Evolutionary conservation across 2,797 vertebrate genomes (phyloP), one percentile per base, ranked within the genome.

Genomic region (Phoeniculus purpureus): DNA sequence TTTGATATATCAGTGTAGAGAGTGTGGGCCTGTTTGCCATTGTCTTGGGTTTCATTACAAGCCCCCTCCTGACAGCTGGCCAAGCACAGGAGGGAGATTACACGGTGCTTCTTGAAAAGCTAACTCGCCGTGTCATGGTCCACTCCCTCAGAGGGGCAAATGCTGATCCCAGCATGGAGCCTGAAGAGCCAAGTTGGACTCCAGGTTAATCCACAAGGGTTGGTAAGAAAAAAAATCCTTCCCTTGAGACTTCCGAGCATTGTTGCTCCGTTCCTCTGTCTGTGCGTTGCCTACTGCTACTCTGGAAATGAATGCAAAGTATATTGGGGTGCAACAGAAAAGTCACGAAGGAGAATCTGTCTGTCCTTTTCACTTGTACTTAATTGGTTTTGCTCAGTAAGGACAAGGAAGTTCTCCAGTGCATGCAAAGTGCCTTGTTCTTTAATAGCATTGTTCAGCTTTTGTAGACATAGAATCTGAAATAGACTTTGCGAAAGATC

Each of bases 61-160:
- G 6, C 18, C 10, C 48, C 5, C 45, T 87, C 12, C 65, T 61
- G 58, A 51, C 65, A 82, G 26, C 65, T 92, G 43, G 50, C 23
- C 0, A 1, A 58, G 68, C 13, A 54, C 32, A 58, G 59, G 58
- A 74, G 12, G 48, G 37, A 70, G 34, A 58, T 92, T 43, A 65
- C 18, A 3, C 1, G 1, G 37, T 51, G 20, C 6, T 58, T 87
- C 73, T 55, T 87, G 51, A 29, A 62, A 83, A 91, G 23, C 25
- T 71, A 43, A 74, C 50, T 73, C 0, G 0, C 52, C 17, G 1
- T 0, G 1, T 65, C 73, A 8, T 15, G 22, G 50, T 71, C 58
- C 64, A 16, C 16, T 66, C 43, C n/a, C 51, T 65, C 48, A 59
- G 59, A 74, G 59, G 54, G 20, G 40, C 58, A 83, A 89, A 51